These are phyloP conservation scores for Corythornis vintsioides DNA, from an alignment of 2,113 vertebrate species.

Conservation along the genomic window DNA sequence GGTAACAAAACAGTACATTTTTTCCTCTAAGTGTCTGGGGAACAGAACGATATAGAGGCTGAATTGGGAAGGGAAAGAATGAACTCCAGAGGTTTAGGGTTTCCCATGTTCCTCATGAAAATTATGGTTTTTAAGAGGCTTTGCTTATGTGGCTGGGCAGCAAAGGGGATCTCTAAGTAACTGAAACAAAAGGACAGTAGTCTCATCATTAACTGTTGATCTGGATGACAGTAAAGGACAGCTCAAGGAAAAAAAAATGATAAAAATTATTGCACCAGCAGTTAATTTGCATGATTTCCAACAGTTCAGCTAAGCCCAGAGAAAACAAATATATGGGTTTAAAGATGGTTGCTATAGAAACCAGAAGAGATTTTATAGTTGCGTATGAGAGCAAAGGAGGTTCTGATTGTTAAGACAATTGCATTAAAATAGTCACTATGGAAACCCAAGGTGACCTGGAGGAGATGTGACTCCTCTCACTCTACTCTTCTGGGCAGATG, in stretches of 20 bases:
- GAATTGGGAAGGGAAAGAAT: neutral
- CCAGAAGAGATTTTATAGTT: slow-evolving; percentile 46
- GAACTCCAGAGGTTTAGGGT: neutral
- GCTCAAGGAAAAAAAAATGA: neutral
- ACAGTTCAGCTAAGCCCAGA: slow-evolving; percentile 39
- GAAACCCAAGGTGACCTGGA: slow-evolving; percentile 70
- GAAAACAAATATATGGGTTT: slow-evolving; percentile 60
- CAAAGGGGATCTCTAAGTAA: neutral
- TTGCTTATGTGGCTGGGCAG: neutral
- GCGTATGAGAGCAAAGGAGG: slow-evolving; percentile 51
- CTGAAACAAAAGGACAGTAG: neutral
- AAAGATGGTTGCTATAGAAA: slow-evolving; percentile 75
- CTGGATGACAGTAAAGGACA: neutral
- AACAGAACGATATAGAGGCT: neutral
- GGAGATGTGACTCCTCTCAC: neutral
- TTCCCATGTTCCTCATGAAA: neutral
- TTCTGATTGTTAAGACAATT: slow-evolving; percentile 73
- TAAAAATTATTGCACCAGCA: neutral
- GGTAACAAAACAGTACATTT: neutral
- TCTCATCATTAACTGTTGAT: neutral
- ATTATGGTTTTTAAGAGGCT: neutral
- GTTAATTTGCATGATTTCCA: slow-evolving; percentile 58
- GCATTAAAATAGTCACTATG: slow-evolving; percentile 74
- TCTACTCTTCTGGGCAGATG: neutral
- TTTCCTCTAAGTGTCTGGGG: neutral